Evolutionary conservation across 2,888 invertebrate genomes (phyloP), one percentile per base, ranked within the genome.

Genomic region (Drosophila greeni): DNA sequence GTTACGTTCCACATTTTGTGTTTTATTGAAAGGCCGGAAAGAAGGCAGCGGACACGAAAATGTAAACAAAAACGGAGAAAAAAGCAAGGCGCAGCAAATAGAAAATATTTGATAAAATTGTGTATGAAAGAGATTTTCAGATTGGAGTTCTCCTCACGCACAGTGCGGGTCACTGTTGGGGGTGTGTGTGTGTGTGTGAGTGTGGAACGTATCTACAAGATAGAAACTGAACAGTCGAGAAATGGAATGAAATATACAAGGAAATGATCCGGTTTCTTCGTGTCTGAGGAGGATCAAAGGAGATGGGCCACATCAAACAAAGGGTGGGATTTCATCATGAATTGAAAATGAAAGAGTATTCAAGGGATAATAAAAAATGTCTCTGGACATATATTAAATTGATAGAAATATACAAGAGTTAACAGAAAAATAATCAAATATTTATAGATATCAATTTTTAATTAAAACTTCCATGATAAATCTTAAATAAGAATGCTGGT

Each of bases 61-160:
- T 79, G 79, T 79, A 79, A 79, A 79, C 79, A 79, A 79, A 79
- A 82, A 84, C 62, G 54, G 55, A 65, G 16, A 69, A 82, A 74
- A 72, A 61, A 62, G 20, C 18, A 36, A 24, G 42, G 61, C 66
- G 64, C 64, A 82, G 66, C 64, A 76, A 74, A 80, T 65, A 82
- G 80, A 77, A 65, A 67, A 74, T 72, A 82, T 82, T 82, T 84
- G 82, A 79, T 82, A 82, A 84, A 84, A 66, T 26, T 62, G 77
- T 57, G 64, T 48, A 71, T 58, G 52, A 68, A 75, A 78, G 76
- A 83, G 77, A 78, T 78, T 78, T 62, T 43, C 34, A 47, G 62
- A 72, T 74, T 60, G 52, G 64, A 53, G 67, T 55, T 45, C 36
- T 61, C 34, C 53, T 39, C 37, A 43, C 48, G 33, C 42, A 37